Percentiles rank a stretch among this genome's conserved stretches.
Conservation (phyloP, 1,140 invertebrate species). For the Homalodisca vitripennis region DNA sequence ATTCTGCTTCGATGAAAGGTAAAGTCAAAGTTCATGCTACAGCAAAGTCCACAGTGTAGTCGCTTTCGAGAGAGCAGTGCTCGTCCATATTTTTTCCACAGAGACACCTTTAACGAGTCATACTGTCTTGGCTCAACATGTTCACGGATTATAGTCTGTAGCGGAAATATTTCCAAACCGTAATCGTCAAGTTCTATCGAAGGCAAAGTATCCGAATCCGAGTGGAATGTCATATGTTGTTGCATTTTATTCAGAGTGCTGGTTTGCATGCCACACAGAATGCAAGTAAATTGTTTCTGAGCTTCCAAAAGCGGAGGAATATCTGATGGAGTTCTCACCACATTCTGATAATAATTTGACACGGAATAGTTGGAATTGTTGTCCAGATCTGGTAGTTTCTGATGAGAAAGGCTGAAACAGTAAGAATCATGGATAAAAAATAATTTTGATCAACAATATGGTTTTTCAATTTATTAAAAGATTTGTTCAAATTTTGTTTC, state of each 20-base stretch:
- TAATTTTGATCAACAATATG: not conserved
- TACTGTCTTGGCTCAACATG: not conserved
- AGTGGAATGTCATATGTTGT: conserved; percentile 9
- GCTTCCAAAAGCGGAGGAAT: not conserved
- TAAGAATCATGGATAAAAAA: not conserved
- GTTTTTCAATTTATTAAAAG: not conserved
- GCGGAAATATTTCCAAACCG: not conserved
- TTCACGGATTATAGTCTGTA: not conserved
- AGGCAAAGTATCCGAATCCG: not conserved
- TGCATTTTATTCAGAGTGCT: not conserved
- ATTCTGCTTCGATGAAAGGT: not conserved
- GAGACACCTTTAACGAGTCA: not conserved
- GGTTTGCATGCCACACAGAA: conserved; percentile 17
- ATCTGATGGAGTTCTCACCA: not conserved
- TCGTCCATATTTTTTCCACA: not conserved
- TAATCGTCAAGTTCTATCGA: not conserved
- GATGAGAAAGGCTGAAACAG: not conserved
- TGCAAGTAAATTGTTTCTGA: not conserved
- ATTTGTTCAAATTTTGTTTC: too few relatives aligned
- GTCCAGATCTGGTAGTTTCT: not conserved
- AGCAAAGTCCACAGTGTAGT: not conserved
- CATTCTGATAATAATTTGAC: not conserved
- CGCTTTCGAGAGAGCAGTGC: not conserved
- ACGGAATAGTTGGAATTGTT: not conserved
- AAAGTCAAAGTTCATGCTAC: not conserved